Base-by-base conservation (phyloP, 2,113 vertebrate species). In the Takifugu flavidus region DNA sequence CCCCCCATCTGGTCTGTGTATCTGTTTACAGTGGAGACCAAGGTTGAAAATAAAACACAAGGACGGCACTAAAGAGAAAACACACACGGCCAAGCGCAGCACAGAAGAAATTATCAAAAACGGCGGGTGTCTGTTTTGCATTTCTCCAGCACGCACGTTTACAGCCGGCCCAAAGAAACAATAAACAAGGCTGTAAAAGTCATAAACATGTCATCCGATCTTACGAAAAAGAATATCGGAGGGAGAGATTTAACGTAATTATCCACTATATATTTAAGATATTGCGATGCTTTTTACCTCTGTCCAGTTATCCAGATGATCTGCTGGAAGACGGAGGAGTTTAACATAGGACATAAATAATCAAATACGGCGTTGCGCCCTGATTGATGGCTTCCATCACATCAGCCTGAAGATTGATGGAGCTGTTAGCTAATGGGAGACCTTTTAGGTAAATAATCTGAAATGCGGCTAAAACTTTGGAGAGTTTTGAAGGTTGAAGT, bases 41-140 rank as follows among this genome's bases (percentile, higher is more conserved):
- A 86, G 83, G 86, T 86, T 84, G 79, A 75, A 79, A 73, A 80
- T 77, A 53, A 82, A 84, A 70, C 50, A 46, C 50, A 85, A 82
- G 75, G 84, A 69, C 78, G 68, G 79, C 58, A 51, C 49, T 65
- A 72, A 53, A 56, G 43, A 42, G 13, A 25, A 5, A 56, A 29
- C 11, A 53, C 8, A 14, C 6, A 52, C 12, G 27, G 27, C 12
- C 5, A 66, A 66, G 11, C 3, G 26, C 5, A 14, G 29, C 29
- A 27, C 45, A 57, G 2, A 56, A 31, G 29, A 27, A 45, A 15
- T 15, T 25, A 14, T 11, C 14, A 13, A 53, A 7, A 53, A 14
- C 34, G 1, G 7, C 8, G 34, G 8, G 34, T 52, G 26, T 28
- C 49, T 13, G 26, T 43, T 45, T 57, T 54, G 6, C 5, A 5